phyloP scores from a whole-genome alignment of 2,797 vertebrate genomes.

The Phataginus tetradactyla region DNA sequence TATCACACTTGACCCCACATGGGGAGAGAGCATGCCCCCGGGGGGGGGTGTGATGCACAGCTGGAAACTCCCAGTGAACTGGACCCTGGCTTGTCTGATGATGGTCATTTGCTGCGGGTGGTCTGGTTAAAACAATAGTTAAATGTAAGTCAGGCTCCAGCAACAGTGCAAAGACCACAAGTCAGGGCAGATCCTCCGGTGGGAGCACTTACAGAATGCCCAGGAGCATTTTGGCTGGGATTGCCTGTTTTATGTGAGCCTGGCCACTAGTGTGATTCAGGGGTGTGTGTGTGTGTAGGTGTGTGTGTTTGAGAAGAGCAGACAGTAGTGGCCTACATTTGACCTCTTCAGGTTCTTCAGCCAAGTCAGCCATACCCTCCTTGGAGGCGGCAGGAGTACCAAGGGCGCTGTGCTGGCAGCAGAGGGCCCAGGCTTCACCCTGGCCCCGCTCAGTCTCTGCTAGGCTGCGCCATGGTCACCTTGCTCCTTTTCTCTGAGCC shows the following conservation, averaged over 20 bases:
- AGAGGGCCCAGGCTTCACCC: neutral
- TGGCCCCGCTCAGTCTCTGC: neutral
- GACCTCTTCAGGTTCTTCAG: neutral
- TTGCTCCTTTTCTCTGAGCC: neutral
- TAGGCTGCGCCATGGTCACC: neutral
- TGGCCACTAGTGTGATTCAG: neutral
- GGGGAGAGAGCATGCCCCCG: neutral
- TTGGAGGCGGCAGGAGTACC: neutral
- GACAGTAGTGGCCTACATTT: neutral
- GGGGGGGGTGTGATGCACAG: neutral
- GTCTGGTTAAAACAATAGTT: constrained; percentile 32
- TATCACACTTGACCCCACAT: neutral
- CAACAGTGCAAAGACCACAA: neutral
- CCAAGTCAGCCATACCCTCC: neutral
- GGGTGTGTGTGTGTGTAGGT: neutral
- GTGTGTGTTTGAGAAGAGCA: neutral
- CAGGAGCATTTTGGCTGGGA: neutral
- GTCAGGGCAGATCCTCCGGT: constrained; percentile 4
- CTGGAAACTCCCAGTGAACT: constrained; percentile 55
- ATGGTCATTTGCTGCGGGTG: constrained; percentile 32
- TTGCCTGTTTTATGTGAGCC: neutral
- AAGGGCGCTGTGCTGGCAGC: neutral
- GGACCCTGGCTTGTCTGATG: constrained; percentile 38
- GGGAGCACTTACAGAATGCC: neutral
- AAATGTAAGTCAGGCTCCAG: constrained; percentile 46